Base-by-base conservation (phyloP, 2,797 vertebrate genomes). In the Malacoctenus gilli region DNA sequence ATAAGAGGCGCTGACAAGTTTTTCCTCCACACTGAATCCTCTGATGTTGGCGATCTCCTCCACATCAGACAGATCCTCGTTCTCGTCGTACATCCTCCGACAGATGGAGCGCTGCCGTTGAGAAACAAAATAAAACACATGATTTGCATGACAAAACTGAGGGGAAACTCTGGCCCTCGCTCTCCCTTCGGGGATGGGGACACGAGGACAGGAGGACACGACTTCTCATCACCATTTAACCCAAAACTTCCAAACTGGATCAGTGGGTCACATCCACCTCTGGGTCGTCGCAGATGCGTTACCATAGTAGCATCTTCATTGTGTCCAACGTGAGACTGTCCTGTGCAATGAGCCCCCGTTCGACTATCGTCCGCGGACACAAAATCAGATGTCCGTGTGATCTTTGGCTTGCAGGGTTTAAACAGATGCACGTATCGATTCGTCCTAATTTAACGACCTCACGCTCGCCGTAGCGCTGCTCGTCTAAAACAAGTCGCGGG, bases 11-110 rank as follows among this genome's bases (percentile, higher is more conserved):
- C 94, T 94, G 84, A 75, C 85, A 15, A 98, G 90, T 86, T 98
- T 98, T 58, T 98, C 94, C 76, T 98, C 96, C 88, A 98, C 82
- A 74, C 89, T 95, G 89, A 98, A 98, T 41, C 95, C 94, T 80
- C 96, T 86, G 83, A 96, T 90, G 82, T 95, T 95, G 37, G 89
- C 92, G 8, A 98, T 97, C 79, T 98, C 95, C 59, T 98, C 96
- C 63, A 96, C 94, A 49, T 98, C 96, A 8, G 96, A 98, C 48
- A 94, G 71, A 78, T 98, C 96, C 68, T 97, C 96, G 69, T 95
- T 92, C 65, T 98, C 96, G 67, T 95, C 96, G 83, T 98, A 98
- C 75, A 96, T 92, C 86, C 91, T 93, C 83, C 96, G 92, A 86
- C 92, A 92, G 75, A 96, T 94, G 76, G 94, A 91, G 54, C 96